phyloP scores from a whole-genome alignment of 2,888 invertebrate species.

The Tetramorium bicarinatum region DNA sequence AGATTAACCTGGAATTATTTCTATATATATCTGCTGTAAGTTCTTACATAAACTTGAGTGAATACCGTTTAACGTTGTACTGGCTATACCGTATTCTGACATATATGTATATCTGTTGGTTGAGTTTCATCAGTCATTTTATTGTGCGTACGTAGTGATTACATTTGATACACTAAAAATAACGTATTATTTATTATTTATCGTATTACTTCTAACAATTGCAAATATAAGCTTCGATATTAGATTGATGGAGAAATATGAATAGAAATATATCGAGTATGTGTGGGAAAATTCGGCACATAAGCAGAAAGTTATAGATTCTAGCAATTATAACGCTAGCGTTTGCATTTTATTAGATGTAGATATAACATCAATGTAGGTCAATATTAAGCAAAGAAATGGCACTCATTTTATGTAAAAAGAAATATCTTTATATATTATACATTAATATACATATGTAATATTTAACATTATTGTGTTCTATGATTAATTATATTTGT shows the following conservation, averaged over 20 bases:
- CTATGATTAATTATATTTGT: background rate
- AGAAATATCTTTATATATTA: background rate
- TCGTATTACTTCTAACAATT: background rate
- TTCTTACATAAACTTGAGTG: background rate
- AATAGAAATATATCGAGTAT: background rate
- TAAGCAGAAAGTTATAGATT: background rate
- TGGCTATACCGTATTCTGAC: background rate
- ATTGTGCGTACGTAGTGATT: background rate
- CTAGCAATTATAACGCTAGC: background rate
- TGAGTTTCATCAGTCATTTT: background rate
- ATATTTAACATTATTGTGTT: too few species aligned
- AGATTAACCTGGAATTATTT: background rate
- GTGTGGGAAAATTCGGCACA: background rate
- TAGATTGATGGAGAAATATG: background rate
- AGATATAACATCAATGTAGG: background rate
- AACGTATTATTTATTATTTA: background rate
- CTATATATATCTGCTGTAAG: background rate
- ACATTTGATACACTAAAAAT: background rate
- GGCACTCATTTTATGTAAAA: background rate
- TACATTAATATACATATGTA: too few species aligned
- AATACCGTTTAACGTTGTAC: background rate
- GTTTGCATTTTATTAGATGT: background rate
- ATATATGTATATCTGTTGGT: background rate
- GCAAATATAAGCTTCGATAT: background rate
- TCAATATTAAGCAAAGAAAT: background rate